A percentile compares a stretch with the other conserved stretches of the same genome.
Evolutionary conservation across 2,888 invertebrate species (phyloP).

Genomic region (Mimachlamys varia): DNA sequence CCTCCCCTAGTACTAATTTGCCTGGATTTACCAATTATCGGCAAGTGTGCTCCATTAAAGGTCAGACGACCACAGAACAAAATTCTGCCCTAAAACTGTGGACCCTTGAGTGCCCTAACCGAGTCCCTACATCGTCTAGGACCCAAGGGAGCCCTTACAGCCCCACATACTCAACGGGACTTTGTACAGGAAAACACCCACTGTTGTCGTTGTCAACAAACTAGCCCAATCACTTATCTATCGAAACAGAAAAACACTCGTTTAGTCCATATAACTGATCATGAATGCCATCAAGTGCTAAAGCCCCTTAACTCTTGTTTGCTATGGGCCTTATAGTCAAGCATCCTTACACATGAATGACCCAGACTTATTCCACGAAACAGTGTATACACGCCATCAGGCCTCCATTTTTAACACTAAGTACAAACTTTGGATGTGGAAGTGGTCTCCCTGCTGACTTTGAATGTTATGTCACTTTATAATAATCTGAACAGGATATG

Average conservation of each 20-base stretch:
- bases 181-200: background rate
- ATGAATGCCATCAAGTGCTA: background rate
- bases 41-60: conserved; percentile 3
- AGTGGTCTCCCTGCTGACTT: too few relatives aligned
- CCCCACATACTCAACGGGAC: background rate
- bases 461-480: background rate
- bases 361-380: background rate
- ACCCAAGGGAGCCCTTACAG: background rate
- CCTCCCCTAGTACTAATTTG: background rate
- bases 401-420: background rate
- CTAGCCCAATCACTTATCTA: background rate
- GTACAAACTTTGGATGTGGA: background rate
- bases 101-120: background rate
- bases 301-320: background rate
- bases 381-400: background rate
- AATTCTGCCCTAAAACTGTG: background rate
- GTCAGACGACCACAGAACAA: background rate
- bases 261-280: background rate
- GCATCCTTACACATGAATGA: background rate
- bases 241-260: conserved; percentile 1
- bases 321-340: background rate
- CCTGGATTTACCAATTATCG: conserved; percentile 22
- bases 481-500: background rate
- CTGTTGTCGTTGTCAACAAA: background rate
- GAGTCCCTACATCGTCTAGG: background rate